phyloP scores from a whole-genome alignment of 1,140 invertebrate genomes.

The Colletes gigas region DNA sequence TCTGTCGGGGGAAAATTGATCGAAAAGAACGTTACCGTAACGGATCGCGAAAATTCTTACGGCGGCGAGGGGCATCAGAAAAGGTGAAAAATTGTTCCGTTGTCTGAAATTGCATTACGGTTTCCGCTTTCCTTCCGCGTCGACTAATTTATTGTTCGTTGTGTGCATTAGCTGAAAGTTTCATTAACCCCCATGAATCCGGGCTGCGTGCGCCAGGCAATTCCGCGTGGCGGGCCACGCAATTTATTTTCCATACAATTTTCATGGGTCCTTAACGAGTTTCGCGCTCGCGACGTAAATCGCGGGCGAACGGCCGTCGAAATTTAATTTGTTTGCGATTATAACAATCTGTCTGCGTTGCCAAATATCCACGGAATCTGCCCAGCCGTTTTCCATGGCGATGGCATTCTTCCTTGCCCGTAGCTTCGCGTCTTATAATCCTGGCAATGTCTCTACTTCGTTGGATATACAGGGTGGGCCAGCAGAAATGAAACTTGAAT shows the following conservation, averaged over 20 bases:
- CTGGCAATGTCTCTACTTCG: too few species aligned
- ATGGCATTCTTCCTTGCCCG: not conserved
- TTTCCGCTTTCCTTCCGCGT: not conserved
- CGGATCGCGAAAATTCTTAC: too few species aligned
- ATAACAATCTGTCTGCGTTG: constrained; percentile 9
- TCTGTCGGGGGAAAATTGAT: too few species aligned
- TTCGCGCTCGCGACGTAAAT: constrained; percentile 42
- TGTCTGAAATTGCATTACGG: not conserved
- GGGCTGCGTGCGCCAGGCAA: constrained; percentile 30
- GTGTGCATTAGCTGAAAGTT: constrained; percentile 60
- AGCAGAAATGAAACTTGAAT: too few species aligned
- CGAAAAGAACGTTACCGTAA: too few species aligned
- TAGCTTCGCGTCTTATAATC: too few species aligned
- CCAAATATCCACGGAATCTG: not conserved
- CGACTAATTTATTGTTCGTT: constrained; percentile 43
- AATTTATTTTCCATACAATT: constrained; percentile 70
- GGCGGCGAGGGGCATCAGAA: too few species aligned
- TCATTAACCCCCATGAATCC: constrained; percentile 68
- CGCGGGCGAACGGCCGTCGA: constrained; percentile 4
- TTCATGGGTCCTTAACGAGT: constrained; percentile 70
- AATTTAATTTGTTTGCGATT: constrained; percentile 45
- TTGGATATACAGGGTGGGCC: too few species aligned
- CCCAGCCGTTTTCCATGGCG: not conserved
- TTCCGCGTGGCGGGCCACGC: constrained; percentile 51
- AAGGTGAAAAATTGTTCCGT: too few species aligned